Evolutionary conservation across 2,888 invertebrate genomes (phyloP).

Genomic region (Heliconius erato): DNA sequence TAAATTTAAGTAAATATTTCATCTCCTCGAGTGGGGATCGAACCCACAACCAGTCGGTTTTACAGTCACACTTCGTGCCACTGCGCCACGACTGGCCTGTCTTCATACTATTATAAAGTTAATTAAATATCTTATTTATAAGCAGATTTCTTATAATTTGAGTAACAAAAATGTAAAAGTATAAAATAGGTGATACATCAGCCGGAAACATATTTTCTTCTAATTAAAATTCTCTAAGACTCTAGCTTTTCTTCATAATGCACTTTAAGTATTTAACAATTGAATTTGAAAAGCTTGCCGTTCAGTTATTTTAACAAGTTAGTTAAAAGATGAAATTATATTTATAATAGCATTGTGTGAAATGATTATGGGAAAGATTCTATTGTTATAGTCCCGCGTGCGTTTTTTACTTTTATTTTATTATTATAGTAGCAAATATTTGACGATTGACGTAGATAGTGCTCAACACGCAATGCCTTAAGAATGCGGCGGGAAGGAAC

Average conservation of each 20-base stretch:
- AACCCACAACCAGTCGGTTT: too few relatives aligned
- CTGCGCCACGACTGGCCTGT: too few relatives aligned
- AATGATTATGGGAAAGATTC: not conserved
- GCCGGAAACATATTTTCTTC: slow-evolving; percentile 31
- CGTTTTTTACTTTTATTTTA: too few relatives aligned
- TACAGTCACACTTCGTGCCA: too few relatives aligned
- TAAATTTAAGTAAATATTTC: too few relatives aligned
- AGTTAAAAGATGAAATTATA: not conserved
- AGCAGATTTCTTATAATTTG: slow-evolving; percentile 1
- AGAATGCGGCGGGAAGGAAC: too few relatives aligned
- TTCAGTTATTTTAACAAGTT: slow-evolving; percentile 36
- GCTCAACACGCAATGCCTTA: too few relatives aligned
- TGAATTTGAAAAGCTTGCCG: slow-evolving; percentile 12
- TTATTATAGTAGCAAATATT: not conserved
- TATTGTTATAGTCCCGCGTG: not conserved
- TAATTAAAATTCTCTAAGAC: slow-evolving; percentile 37
- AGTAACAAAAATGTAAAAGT: not conserved
- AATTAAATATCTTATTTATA: not conserved
- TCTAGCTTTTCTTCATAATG: slow-evolving; percentile 16
- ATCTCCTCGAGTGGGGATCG: too few relatives aligned
- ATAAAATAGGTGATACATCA: slow-evolving; percentile 7
- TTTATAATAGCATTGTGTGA: slow-evolving; percentile 1
- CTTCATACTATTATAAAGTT: not conserved
- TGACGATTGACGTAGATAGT: not conserved
- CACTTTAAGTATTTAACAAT: slow-evolving; percentile 23